phyloP scores from a whole-genome alignment of 1,140 invertebrate species.

The Drosophila watanabei region DNA sequence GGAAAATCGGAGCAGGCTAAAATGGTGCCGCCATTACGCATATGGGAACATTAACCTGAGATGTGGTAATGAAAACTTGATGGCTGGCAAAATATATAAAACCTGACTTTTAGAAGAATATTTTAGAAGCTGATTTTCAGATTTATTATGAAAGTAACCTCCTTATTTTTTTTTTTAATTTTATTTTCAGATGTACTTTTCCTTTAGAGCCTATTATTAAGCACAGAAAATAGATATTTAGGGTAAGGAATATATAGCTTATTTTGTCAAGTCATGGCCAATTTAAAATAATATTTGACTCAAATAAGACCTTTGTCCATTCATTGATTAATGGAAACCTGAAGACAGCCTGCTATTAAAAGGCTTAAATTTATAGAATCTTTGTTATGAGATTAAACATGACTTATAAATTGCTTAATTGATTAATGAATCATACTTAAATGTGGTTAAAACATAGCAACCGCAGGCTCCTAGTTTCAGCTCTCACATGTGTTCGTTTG shows the following conservation, averaged over 20 bases:
- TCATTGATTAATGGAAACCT: background rate
- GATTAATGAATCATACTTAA: background rate
- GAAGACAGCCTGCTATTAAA: background rate
- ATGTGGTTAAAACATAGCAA: background rate
- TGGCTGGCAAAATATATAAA: slow-evolving; percentile 12
- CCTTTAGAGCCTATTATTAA: background rate
- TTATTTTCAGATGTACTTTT: background rate
- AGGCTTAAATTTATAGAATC: too few species aligned
- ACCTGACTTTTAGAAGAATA: background rate
- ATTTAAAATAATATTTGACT: background rate
- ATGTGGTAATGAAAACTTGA: slow-evolving; percentile 44
- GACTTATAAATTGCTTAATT: background rate
- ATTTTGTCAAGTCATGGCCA: background rate
- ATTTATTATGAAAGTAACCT: background rate
- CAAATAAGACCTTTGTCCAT: background rate
- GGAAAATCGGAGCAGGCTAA: slow-evolving; percentile 2
- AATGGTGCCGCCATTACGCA: slow-evolving; percentile 36
- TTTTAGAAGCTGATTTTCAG: background rate
- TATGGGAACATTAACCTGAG: slow-evolving; percentile 36
- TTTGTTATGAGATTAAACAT: background rate
- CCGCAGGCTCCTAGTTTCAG: background rate
- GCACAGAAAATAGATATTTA: background rate
- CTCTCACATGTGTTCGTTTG: background rate
- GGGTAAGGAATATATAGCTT: background rate
- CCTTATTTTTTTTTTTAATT: too few species aligned